Percentiles rank a stretch among this genome's conserved stretches.
These are phyloP conservation scores for Ericerus pela DNA, from an alignment of 1,140 invertebrate genomes.

Conservation along the genomic window DNA sequence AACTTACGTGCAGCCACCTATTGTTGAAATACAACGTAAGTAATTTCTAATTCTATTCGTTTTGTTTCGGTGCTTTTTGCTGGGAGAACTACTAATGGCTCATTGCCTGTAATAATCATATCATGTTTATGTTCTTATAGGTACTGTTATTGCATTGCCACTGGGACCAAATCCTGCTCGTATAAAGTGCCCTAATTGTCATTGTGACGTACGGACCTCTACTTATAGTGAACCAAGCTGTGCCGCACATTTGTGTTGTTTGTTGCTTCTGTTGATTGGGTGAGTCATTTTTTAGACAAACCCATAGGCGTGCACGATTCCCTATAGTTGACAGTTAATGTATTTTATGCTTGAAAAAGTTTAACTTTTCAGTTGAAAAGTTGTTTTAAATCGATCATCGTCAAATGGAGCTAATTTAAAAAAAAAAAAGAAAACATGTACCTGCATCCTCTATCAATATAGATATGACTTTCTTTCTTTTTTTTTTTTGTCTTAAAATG, in stretches of 20 bases:
- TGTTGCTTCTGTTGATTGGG: slow-evolving; percentile 16
- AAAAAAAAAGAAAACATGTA: too few relatives aligned
- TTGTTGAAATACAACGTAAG: slow-evolving; percentile 1
- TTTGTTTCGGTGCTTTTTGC: not conserved
- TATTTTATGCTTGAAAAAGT: too few relatives aligned
- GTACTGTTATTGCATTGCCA: slow-evolving; percentile 11
- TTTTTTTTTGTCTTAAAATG: too few relatives aligned
- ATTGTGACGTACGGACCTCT: not conserved
- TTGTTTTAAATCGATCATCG: too few relatives aligned
- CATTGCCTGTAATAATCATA: too few relatives aligned
- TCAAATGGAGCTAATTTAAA: too few relatives aligned
- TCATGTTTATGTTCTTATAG: not conserved
- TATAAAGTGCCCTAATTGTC: slow-evolving; percentile 17
- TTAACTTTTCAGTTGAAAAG: too few relatives aligned
- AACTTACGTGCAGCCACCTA: not conserved
- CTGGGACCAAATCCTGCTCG: slow-evolving; percentile 14
- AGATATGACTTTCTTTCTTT: too few relatives aligned
- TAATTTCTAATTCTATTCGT: not conserved
- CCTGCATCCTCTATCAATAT: too few relatives aligned
- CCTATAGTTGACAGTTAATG: too few relatives aligned
- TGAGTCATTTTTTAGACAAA: too few relatives aligned
- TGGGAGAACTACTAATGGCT: not conserved
- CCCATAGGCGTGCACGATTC: too few relatives aligned
- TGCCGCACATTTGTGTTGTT: slow-evolving; percentile 16
- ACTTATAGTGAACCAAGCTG: slow-evolving; percentile 2